phyloP scores from a whole-genome alignment of 2,797 vertebrate species.

The Gambelia wislizenii region DNA sequence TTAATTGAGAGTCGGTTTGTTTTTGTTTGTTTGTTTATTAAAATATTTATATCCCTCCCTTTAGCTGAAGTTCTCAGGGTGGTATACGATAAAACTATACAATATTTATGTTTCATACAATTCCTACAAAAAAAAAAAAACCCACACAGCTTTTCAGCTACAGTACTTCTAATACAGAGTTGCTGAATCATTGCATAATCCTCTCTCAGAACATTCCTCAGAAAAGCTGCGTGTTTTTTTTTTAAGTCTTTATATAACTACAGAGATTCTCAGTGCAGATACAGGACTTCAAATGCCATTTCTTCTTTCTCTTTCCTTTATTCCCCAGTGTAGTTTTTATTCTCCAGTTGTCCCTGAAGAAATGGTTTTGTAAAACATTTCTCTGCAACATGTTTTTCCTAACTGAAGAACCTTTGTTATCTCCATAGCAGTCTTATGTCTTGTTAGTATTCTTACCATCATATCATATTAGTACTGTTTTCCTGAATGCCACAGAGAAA shows the following conservation, averaged over 20 bases:
- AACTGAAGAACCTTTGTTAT: slow-evolving; percentile 47
- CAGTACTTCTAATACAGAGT: not conserved
- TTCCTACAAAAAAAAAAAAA: not conserved
- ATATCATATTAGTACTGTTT: slow-evolving; percentile 75
- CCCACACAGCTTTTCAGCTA: not conserved
- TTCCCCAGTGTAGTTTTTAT: slow-evolving; percentile 20
- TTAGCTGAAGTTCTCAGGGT: no score
- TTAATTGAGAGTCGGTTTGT: not conserved
- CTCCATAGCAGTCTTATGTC: slow-evolving; percentile 59
- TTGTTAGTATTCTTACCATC: slow-evolving; percentile 71
- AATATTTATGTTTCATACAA: not conserved
- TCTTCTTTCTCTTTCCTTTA: slow-evolving; percentile 14
- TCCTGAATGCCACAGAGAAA: slow-evolving; percentile 77
- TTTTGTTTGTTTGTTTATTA: no score
- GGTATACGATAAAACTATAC: no score
- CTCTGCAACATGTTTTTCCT: slow-evolving; percentile 4
- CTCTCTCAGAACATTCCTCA: slow-evolving; percentile 12
- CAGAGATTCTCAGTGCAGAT: not conserved
- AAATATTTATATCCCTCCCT: no score
- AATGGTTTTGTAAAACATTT: slow-evolving; percentile 54
- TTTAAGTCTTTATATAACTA: not conserved
- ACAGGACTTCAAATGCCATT: not conserved
- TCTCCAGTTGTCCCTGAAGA: slow-evolving; percentile 11
- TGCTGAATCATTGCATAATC: not conserved
- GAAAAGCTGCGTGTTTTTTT: slow-evolving; percentile 11